A percentile compares a stretch with the other conserved stretches of the same genome.
Evolutionary conservation across 2,888 invertebrate species (phyloP).

Genomic region (Catonia carolina): DNA sequence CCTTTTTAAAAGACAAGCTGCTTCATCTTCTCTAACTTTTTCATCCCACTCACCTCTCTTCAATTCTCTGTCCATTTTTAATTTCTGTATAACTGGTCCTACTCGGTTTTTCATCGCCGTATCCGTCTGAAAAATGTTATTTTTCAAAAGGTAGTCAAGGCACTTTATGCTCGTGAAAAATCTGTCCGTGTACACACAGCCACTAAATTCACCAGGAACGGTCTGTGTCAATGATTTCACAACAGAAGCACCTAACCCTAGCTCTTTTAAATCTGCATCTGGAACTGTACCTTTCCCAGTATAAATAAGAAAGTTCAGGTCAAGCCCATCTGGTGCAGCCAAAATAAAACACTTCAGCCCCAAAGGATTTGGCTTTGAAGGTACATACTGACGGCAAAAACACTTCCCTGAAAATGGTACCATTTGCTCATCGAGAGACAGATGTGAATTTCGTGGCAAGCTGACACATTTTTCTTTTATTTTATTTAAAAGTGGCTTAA

Average conservation of each 20-base stretch:
- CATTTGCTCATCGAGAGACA: too few species aligned
- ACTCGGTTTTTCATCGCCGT: constrained; percentile 7
- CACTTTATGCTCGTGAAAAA: constrained; percentile 12
- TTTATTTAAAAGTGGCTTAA: background rate
- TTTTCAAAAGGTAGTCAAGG: background rate
- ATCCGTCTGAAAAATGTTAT: background rate
- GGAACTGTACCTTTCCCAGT: too few species aligned
- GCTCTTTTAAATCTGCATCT: too few species aligned
- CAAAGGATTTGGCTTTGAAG: too few species aligned
- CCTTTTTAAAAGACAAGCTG: background rate
- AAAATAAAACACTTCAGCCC: too few species aligned
- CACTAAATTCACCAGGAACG: background rate
- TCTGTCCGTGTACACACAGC: constrained; percentile 8
- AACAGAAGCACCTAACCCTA: too few species aligned
- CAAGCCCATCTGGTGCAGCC: too few species aligned
- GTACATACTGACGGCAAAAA: too few species aligned
- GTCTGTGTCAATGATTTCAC: too few species aligned
- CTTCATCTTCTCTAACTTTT: background rate
- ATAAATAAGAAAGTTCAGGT: too few species aligned
- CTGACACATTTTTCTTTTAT: background rate
- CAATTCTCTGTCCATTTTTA: background rate
- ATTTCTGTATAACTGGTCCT: background rate
- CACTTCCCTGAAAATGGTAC: too few species aligned
- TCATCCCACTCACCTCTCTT: constrained; percentile 7
- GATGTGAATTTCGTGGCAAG: background rate